phyloP scores from a whole-genome alignment of 2,797 vertebrate species.

The Gorsachius magnificus region DNA sequence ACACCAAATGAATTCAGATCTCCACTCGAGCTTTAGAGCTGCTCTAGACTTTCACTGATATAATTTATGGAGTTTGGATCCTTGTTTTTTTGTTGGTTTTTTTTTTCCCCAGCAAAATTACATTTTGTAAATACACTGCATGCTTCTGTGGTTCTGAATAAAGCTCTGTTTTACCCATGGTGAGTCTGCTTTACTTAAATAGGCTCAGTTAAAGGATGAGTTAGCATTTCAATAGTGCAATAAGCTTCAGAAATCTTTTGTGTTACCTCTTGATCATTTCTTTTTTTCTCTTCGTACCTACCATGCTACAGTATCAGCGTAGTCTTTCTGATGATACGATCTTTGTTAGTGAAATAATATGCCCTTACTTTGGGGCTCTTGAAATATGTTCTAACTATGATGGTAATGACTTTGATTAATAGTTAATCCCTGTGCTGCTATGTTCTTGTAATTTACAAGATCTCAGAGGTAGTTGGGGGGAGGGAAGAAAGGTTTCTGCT shows the following conservation, averaged over 20 bases:
- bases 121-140: not conserved
- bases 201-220: not conserved
- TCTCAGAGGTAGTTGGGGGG: conserved; percentile 9
- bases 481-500: conserved; percentile 1
- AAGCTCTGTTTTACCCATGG: not conserved
- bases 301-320: not conserved
- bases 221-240: not conserved
- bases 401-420: conserved; percentile 66
- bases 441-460: conserved; percentile 46
- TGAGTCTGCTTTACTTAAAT: not conserved
- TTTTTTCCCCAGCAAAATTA: not conserved
- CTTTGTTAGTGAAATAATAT: conserved; percentile 53
- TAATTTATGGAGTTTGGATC: not conserved
- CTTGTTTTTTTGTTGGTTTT: fast-evolving
- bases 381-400: conserved; percentile 33
- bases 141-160: not conserved
- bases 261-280: conserved; percentile 7
- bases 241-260: conserved; percentile 3
- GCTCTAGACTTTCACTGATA: not conserved
- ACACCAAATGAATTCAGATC: not conserved
- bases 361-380: conserved; percentile 39
- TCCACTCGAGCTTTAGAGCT: not conserved
- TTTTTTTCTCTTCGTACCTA: not conserved
- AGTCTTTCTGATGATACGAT: conserved; percentile 31
- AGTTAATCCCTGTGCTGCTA: conserved; percentile 54